Base-by-base conservation (phyloP, 2,797 vertebrate species). In the Tragelaphus oryx region DNA sequence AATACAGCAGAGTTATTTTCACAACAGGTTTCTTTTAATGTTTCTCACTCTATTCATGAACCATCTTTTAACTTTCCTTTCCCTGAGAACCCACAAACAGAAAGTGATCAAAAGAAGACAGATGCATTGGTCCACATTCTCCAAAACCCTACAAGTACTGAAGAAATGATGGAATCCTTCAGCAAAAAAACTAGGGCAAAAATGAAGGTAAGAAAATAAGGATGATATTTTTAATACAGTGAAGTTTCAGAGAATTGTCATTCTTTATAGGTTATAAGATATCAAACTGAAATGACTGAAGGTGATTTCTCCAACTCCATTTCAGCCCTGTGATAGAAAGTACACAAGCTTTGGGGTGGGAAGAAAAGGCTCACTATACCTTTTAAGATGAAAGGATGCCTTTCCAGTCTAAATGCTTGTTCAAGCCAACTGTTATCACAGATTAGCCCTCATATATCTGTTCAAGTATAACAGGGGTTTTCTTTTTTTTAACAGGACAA, bases 381-480 rank as follows among this genome's bases (percentile, higher is more conserved):
- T 76, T 93, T 80, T 91, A 93, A 96, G 37, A 96, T 75, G 59
- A 94, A 96, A 97, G 46, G 48, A 18, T 85, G 26, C 52, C 81
- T 87, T 95, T 81, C 60, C 26, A 0, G 57, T 17, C n/a, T 84
- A 96, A 94, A 93, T 89, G 57, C 92, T 87, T 93, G 82, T 71
- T 87, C n/a, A 95, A 59, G 94, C 80, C 92, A 97, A 97, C 30
- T 83, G 30, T 57, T 94, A 62, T 54, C 57, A 94, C 52, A 92
- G 93, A 97, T 97, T 92, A 98, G 95, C 83, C 68, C 97, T 97
- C 89, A 55, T 85, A 76, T 68, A 93, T 46, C 92, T 52, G 80
- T 75, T 71, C 16, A 48, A 83, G 65, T 96, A 85, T 92, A 44
- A 59, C 95, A 97, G 95, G 20, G 57, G 20, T 26, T 71, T 71